These are phyloP conservation scores for Elegia similella DNA, from an alignment of 2,888 invertebrate genomes.

Conservation along the genomic window DNA sequence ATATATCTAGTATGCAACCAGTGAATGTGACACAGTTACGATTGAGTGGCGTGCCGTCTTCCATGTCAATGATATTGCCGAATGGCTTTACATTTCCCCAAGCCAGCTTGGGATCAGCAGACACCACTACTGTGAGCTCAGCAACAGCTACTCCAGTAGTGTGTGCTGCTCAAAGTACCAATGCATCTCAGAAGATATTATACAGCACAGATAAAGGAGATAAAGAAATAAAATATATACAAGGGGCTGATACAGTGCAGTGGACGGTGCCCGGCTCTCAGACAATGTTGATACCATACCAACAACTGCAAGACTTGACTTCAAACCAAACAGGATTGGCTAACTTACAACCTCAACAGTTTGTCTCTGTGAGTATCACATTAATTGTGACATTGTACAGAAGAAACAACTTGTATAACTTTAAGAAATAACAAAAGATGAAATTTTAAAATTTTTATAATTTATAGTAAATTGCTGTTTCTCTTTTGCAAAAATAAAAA, in stretches of 20 bases:
- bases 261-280: conserved; percentile 74
- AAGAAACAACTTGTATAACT: too few relatives aligned
- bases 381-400: not conserved
- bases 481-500: too few relatives aligned
- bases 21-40: conserved; percentile 71
- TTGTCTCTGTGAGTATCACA: conserved; percentile 66
- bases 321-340: conserved; percentile 58
- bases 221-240: conserved; percentile 72
- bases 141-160: conserved; percentile 71
- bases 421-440: too few relatives aligned
- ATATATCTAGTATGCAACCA: conserved; percentile 72
- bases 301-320: conserved; percentile 68
- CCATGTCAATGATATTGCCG: conserved; percentile 75
- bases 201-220: conserved; percentile 74
- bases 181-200: conserved; percentile 68
- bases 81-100: conserved; percentile 68
- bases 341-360: conserved; percentile 69
- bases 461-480: too few relatives aligned
- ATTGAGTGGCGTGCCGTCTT: conserved; percentile 69
- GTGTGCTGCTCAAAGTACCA: conserved; percentile 70
- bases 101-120: conserved; percentile 60
- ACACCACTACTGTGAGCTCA: conserved; percentile 70
- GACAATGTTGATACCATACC: conserved; percentile 75
- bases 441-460: too few relatives aligned
- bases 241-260: conserved; percentile 69